Percentiles rank a stretch among this genome's conserved stretches.
phyloP scores from a whole-genome alignment of 2,113 vertebrate species.

The Prochilodus magdalenae region DNA sequence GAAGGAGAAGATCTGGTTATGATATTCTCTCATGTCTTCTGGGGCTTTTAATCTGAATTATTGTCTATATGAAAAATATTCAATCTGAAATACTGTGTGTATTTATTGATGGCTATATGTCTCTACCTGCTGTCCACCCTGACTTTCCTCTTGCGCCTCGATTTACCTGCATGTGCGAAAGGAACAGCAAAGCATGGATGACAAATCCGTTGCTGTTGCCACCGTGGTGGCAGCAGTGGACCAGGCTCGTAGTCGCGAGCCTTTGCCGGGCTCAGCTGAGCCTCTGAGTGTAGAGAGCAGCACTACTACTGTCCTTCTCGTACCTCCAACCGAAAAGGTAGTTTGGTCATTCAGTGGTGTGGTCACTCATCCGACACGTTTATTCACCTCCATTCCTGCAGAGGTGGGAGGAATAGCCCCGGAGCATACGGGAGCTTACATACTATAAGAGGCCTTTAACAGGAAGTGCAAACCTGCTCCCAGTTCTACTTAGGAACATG shows the following conservation, averaged over 20 bases:
- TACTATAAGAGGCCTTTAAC: too few relatives aligned
- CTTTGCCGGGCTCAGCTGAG: conserved; percentile 77
- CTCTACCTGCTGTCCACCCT: conserved; percentile 2
- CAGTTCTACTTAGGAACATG: too few relatives aligned
- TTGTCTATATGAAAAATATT: neutral
- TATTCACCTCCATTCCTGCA: conserved; percentile 26
- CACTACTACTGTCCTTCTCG: conserved; percentile 76
- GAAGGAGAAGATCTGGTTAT: neutral
- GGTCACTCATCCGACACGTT: conserved; percentile 26
- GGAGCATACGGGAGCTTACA: neutral
- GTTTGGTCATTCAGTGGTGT: conserved; percentile 43
- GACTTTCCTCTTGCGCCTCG: conserved; percentile 35
- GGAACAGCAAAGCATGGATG: conserved; percentile 76
- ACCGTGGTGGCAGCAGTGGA: conserved; percentile 90
- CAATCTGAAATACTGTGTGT: too few relatives aligned
- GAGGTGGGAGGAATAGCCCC: neutral
- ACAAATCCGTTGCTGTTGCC: conserved; percentile 84
- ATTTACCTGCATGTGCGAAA: conserved; percentile 65
- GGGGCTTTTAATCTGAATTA: neutral
- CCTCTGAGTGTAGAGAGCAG: conserved; percentile 78
- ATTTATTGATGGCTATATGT: too few relatives aligned
- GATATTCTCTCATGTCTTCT: neutral
- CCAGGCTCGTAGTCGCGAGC: conserved; percentile 85
- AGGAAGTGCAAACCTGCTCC: too few relatives aligned
- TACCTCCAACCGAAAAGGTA: conserved; percentile 84